Conservation (phyloP, 2,797 vertebrate genomes). For the Ambastaia sidthimunki region DNA sequence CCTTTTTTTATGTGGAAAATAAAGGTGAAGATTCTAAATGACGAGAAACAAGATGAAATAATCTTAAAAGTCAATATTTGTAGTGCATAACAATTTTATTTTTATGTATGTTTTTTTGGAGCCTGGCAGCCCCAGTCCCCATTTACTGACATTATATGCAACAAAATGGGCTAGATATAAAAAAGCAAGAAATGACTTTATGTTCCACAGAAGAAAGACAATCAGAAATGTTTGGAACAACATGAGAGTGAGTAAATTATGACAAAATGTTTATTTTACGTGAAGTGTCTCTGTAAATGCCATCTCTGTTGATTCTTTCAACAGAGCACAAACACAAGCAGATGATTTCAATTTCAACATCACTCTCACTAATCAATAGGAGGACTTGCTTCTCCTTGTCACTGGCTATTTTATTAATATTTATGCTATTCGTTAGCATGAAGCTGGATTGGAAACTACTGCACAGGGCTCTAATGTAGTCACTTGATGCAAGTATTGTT, state of each 20-base stretch:
- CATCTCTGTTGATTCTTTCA: conserved; percentile 29
- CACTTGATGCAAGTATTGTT: conserved; percentile 58
- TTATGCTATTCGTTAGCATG: conserved; percentile 59
- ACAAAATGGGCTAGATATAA: neutral
- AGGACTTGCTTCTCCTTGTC: conserved; percentile 45
- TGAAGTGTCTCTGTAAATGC: neutral
- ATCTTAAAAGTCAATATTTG: too few species aligned
- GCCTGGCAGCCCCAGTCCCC: neutral
- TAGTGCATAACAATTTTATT: too few species aligned
- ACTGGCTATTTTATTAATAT: conserved; percentile 57
- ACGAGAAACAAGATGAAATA: too few species aligned
- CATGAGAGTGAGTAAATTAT: neutral
- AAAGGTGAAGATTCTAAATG: neutral
- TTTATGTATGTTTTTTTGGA: too few species aligned
- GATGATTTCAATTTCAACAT: conserved; percentile 47
- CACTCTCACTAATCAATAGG: conserved; percentile 49
- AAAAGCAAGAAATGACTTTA: neutral
- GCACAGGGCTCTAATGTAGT: conserved; percentile 54
- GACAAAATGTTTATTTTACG: neutral
- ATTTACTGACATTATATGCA: neutral
- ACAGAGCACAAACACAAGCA: conserved; percentile 32
- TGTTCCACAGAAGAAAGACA: neutral
- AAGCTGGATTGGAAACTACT: conserved; percentile 42
- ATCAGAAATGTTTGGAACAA: neutral
- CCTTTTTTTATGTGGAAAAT: neutral